These are phyloP conservation scores for Zosterops pallidus DNA, from an alignment of 2,113 vertebrate genomes.

Conservation along the genomic window DNA sequence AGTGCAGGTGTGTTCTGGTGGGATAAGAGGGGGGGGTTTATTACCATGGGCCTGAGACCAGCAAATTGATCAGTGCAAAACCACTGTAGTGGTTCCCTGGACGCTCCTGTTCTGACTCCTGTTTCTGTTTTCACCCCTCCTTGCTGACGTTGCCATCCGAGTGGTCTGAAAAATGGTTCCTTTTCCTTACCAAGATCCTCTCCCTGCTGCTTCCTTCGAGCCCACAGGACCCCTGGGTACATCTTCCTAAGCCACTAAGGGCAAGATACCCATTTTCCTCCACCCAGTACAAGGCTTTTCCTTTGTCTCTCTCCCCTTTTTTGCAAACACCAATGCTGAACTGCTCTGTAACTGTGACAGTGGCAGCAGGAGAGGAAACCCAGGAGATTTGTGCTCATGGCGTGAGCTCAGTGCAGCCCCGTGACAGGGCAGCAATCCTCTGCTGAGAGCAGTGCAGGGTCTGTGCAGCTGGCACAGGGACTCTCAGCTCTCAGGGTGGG, in stretches of 20 bases:
- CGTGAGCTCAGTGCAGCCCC: not conserved
- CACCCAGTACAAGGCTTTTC: not conserved
- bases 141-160: not conserved
- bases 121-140: not conserved
- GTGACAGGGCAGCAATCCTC: not conserved
- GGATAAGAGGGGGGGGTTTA: not conserved
- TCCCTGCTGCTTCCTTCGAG: not conserved
- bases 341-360: not conserved
- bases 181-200: not conserved
- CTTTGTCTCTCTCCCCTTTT: not conserved
- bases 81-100: not conserved
- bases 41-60: not conserved
- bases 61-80: not conserved
- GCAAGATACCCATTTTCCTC: not conserved
- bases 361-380: not conserved
- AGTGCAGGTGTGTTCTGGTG: constrained; percentile 79
- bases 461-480: not conserved
- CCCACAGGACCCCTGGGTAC: not conserved
- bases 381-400: not conserved
- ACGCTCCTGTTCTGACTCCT: not conserved
- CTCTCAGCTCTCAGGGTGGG: not conserved
- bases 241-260: not conserved
- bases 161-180: not conserved
- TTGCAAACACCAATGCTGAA: not conserved
- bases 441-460: not conserved